Conservation (phyloP, 1,140 invertebrate species). For the Pseudomyrmex gracilis region DNA sequence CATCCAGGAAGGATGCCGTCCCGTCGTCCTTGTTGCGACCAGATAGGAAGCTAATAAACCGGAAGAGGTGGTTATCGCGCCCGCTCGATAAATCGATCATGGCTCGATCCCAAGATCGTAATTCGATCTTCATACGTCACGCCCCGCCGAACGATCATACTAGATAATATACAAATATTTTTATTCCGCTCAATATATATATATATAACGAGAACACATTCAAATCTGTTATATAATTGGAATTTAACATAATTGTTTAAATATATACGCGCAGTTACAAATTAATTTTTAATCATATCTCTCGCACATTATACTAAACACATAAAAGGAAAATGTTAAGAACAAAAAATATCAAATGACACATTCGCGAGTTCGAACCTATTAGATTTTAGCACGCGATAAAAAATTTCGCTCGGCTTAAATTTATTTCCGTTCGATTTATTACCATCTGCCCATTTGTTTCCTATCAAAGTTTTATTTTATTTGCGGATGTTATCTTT, state of each 20-base stretch:
- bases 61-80: constrained; percentile 45
- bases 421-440: not conserved
- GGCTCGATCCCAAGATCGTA: constrained; percentile 43
- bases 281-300: not conserved
- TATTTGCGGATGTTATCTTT: not conserved
- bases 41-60: constrained; percentile 65
- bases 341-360: not conserved
- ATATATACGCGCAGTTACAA: not conserved
- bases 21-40: constrained; percentile 52
- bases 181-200: no score
- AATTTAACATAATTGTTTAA: not conserved
- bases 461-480: not conserved
- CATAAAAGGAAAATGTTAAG: not conserved
- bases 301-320: not conserved
- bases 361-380: not conserved
- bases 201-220: no score
- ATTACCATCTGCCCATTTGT: not conserved
- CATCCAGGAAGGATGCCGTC: constrained; percentile 57
- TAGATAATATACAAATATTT: not conserved
- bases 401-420: not conserved
- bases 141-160: constrained; percentile 10
- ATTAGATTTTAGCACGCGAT: not conserved
- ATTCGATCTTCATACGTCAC: constrained; percentile 36
- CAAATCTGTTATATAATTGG: not conserved
- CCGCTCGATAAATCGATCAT: constrained; percentile 63